Conservation (phyloP, 2,113 vertebrate genomes). For the Bettongia penicillata region DNA sequence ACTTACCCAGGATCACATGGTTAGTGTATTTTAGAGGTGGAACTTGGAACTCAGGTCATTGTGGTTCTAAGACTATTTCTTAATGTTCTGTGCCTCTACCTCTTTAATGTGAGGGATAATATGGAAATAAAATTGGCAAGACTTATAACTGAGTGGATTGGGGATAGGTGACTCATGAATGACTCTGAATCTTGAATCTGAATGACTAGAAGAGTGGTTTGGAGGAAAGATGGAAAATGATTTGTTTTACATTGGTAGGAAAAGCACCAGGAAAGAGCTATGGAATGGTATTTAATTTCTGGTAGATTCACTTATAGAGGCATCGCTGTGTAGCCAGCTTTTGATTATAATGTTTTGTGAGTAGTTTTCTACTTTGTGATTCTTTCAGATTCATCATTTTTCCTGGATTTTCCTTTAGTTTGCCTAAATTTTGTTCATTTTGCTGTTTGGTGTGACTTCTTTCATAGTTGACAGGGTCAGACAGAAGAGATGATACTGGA, state of each 20-base stretch:
- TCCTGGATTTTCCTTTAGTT: background rate
- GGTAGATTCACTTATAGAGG: background rate
- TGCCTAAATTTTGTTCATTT: background rate
- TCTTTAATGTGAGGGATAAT: background rate
- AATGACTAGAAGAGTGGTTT: background rate
- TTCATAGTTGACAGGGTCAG: background rate
- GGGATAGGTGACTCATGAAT: background rate
- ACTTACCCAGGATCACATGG: background rate
- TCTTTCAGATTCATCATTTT: background rate
- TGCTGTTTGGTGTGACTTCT: background rate
- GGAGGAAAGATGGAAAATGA: background rate
- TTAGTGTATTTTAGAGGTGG: background rate
- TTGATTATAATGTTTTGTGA: background rate
- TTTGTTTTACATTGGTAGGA: no score
- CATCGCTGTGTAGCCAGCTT: background rate
- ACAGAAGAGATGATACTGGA: background rate
- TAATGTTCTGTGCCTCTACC: background rate
- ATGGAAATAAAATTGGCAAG: background rate
- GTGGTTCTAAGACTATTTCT: background rate
- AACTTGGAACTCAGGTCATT: background rate
- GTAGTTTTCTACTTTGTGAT: background rate
- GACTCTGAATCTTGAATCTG: background rate
- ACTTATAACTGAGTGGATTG: background rate
- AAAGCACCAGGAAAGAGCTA: no score
- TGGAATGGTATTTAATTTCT: background rate